These are phyloP conservation scores for Blomia tropicalis DNA, from an alignment of 2,888 invertebrate genomes.

Conservation along the genomic window DNA sequence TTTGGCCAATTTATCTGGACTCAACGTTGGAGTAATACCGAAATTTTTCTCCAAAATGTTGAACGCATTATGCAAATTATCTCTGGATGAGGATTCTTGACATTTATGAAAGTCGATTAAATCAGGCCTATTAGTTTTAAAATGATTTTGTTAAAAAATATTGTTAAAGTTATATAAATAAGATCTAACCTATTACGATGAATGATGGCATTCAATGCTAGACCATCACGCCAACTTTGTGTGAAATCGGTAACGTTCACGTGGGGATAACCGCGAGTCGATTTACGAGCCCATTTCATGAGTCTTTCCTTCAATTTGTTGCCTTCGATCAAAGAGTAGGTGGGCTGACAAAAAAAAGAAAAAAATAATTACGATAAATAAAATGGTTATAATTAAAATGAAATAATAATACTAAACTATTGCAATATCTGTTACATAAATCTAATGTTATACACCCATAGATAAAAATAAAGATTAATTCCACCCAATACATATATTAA, in stretches of 20 bases:
- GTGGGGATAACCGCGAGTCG: conserved; percentile 91
- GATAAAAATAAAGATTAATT: neutral
- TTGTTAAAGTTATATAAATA: no score
- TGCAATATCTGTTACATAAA: no score
- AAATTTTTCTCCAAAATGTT: conserved; percentile 90
- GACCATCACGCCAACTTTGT: conserved; percentile 89
- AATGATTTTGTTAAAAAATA: no score
- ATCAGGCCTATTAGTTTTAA: conserved; percentile 47
- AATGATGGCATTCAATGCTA: conserved; percentile 94
- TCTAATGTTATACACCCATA: no score
- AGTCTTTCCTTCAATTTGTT: conserved; percentile 87
- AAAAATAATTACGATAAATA: neutral
- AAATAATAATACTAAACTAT: neutral
- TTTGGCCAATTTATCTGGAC: conserved; percentile 98
- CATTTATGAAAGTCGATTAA: conserved; percentile 46
- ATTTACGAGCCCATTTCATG: conserved; percentile 87
- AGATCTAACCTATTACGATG: conserved; percentile 72
- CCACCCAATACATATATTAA: neutral
- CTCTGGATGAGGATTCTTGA: conserved; percentile 57
- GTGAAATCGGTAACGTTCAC: conserved; percentile 91
- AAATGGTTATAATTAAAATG: neutral
- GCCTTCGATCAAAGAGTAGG: conserved; percentile 45
- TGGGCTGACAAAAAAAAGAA: conserved; percentile 1
- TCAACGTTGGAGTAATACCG: conserved; percentile 88
- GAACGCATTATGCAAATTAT: conserved; percentile 92